Percentiles rank a stretch among this genome's conserved stretches.
phyloP scores from a whole-genome alignment of 2,888 invertebrate species.

The Agrilus cyanescens region DNA sequence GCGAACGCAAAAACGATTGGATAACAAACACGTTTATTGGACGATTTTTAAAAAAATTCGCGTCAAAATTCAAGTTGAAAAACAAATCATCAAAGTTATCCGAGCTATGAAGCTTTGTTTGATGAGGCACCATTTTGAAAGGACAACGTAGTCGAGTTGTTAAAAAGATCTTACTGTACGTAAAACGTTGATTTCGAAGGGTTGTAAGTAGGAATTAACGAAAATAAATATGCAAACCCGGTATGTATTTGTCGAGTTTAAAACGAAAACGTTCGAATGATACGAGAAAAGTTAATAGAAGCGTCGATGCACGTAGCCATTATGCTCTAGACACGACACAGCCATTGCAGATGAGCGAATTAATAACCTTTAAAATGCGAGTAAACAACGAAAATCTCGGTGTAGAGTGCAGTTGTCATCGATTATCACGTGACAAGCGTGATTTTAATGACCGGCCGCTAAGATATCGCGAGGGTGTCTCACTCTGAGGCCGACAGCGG shows the following conservation, averaged over 20 bases:
- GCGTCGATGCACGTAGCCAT: constrained; percentile 23
- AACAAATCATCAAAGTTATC: not conserved
- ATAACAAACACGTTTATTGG: too few relatives aligned
- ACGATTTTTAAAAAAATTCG: not conserved
- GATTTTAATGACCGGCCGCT: constrained; percentile 55
- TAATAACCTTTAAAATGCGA: constrained; percentile 45
- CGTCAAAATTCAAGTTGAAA: constrained; percentile 11
- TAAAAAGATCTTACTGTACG: too few relatives aligned
- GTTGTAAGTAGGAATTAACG: too few relatives aligned
- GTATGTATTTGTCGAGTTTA: too few relatives aligned
- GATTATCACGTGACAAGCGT: constrained; percentile 58
- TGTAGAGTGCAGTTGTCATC: constrained; percentile 51
- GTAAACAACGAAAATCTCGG: constrained; percentile 27
- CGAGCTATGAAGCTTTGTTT: constrained; percentile 30
- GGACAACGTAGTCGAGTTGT: constrained; percentile 30
- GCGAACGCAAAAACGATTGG: constrained; percentile 3
- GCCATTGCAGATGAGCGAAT: constrained; percentile 30
- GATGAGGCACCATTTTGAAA: constrained; percentile 55
- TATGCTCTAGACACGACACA: constrained; percentile 21
- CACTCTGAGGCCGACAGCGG: constrained; percentile 27
- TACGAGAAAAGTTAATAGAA: not conserved
- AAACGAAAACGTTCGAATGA: too few relatives aligned
- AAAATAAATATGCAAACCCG: not conserved
- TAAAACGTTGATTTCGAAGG: too few relatives aligned
- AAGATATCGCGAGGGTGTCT: constrained; percentile 48